Evolutionary conservation across 2,888 invertebrate species (phyloP).

Genomic region (Drosophila lutescens): DNA sequence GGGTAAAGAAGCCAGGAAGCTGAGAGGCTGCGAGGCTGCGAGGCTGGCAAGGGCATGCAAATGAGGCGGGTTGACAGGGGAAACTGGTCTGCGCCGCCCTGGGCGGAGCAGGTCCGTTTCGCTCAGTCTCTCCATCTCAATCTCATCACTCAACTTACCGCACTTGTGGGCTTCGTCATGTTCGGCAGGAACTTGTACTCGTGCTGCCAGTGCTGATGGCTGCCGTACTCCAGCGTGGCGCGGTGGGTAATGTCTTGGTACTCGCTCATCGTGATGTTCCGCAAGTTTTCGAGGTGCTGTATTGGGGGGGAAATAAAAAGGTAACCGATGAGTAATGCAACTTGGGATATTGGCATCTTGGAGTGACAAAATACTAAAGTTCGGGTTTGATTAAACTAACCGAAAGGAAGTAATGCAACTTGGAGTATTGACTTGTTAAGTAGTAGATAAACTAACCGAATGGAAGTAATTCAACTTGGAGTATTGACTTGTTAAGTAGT

Average conservation of each 20-base stretch:
- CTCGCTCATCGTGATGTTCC: slow-evolving; percentile 53
- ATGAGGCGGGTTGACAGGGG: slow-evolving; percentile 24
- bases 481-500: too few relatives aligned
- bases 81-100: slow-evolving; percentile 64
- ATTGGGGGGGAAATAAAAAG: slow-evolving; percentile 28
- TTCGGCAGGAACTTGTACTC: slow-evolving; percentile 81
- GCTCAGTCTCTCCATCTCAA: slow-evolving; percentile 7
- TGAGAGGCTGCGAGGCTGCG: not conserved
- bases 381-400: too few relatives aligned
- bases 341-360: too few relatives aligned
- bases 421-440: too few relatives aligned
- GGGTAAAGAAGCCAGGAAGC: too few relatives aligned
- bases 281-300: slow-evolving; percentile 58
- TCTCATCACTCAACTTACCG: slow-evolving; percentile 67
- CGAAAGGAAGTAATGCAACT: too few relatives aligned
- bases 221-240: slow-evolving; percentile 64
- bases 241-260: slow-evolving; percentile 43
- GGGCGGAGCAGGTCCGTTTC: slow-evolving; percentile 68
- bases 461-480: too few relatives aligned
- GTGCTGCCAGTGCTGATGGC: slow-evolving; percentile 57
- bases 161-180: slow-evolving; percentile 65
- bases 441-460: too few relatives aligned
- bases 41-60: slow-evolving; percentile 43
- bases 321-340: slow-evolving; percentile 13
- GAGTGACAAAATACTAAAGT: not conserved